A percentile compares a stretch with the other conserved stretches of the same genome.
Evolutionary conservation across 2,797 vertebrate species (phyloP).

Genomic region (Borostomias antarcticus): DNA sequence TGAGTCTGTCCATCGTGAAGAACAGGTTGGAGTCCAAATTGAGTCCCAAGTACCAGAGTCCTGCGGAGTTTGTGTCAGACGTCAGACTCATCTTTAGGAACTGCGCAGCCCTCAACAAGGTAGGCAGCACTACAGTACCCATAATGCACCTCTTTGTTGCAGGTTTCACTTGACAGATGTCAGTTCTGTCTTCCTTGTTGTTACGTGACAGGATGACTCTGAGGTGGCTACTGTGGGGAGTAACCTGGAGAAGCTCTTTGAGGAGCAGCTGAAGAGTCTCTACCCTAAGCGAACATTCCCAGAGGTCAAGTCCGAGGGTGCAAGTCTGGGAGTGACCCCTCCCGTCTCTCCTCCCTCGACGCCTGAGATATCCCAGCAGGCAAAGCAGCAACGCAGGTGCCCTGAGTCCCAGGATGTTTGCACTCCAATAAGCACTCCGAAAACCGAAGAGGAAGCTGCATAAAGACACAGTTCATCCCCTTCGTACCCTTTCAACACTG

Average conservation of each 20-base stretch:
- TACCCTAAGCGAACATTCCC: constrained; percentile 79
- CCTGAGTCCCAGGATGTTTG: constrained; percentile 29
- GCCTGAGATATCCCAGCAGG: constrained; percentile 11
- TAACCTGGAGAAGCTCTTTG: constrained; percentile 79
- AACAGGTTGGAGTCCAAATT: constrained; percentile 79
- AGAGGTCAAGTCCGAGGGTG: constrained; percentile 72
- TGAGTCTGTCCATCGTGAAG: constrained; percentile 81
- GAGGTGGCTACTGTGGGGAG: constrained; percentile 75
- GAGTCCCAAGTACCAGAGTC: constrained; percentile 75
- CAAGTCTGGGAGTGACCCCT: constrained; percentile 45
- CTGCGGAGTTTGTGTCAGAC: constrained; percentile 83
- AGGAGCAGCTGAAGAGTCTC: constrained; percentile 78
- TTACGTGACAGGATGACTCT: constrained; percentile 70
- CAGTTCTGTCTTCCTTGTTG: not conserved
- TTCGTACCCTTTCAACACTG: constrained; percentile 19
- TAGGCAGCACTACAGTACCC: constrained; percentile 44
- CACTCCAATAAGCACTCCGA: constrained; percentile 16
- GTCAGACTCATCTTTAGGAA: constrained; percentile 84
- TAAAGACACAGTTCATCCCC: constrained; percentile 24
- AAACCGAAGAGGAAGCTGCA: constrained; percentile 23
- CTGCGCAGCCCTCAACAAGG: constrained; percentile 79
- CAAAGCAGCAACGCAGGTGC: constrained; percentile 24
- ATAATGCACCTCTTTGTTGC: not conserved
- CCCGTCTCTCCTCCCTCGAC: constrained; percentile 19
- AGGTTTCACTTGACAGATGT: too few relatives aligned